Conservation (phyloP, 2,113 vertebrate species). For the Aleadryas rufinucha region DNA sequence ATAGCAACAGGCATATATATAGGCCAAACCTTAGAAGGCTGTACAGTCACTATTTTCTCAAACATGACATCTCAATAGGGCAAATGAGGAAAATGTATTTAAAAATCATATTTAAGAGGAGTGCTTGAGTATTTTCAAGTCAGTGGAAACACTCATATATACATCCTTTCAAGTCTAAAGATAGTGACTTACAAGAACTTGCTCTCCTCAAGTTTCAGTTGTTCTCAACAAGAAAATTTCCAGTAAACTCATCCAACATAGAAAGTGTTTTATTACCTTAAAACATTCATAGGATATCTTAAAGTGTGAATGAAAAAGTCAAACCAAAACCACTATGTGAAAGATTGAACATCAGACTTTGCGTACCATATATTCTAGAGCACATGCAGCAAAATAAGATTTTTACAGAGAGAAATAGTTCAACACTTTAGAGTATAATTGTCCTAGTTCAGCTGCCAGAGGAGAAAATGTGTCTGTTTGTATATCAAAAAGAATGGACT, state of each 20-base stretch:
- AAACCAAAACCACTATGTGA: neutral
- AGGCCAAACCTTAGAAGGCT: neutral
- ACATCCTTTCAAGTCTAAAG: neutral
- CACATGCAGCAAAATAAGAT: neutral
- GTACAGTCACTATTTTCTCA: neutral
- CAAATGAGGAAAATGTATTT: neutral
- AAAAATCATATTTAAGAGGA: neutral
- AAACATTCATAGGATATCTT: neutral
- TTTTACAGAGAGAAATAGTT: neutral
- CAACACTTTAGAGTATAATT: neutral
- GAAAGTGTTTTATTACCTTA: neutral
- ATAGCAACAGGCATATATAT: neutral
- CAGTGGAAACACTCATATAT: neutral
- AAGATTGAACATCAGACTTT: neutral
- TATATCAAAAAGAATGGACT: neutral
- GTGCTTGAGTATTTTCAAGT: neutral
- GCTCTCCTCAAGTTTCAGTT: neutral
- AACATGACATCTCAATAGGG: neutral
- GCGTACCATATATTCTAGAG: neutral
- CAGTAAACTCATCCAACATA: neutral
- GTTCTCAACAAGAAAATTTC: neutral
- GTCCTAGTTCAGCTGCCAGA: neutral
- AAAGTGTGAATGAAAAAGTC: neutral
- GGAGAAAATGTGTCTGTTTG: neutral
- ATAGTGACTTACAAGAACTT: neutral